phyloP scores from a whole-genome alignment of 2,888 invertebrate genomes.

The Abrostola triplasia region DNA sequence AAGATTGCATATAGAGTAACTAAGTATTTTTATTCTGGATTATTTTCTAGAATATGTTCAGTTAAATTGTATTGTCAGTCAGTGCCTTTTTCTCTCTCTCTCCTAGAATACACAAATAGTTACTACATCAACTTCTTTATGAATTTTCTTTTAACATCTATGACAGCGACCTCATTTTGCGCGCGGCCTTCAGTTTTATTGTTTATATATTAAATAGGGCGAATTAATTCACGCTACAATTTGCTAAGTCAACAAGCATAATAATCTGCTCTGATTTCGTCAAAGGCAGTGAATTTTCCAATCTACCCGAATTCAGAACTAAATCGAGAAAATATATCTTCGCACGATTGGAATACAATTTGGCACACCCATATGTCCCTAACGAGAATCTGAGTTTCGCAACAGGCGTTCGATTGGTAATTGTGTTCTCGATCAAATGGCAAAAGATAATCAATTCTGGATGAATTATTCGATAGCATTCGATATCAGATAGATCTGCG shows the following conservation, averaged over 20 bases:
- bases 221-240: background rate
- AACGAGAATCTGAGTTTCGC: slow-evolving; percentile 2
- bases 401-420: slow-evolving; percentile 20
- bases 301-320: background rate
- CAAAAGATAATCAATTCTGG: slow-evolving; percentile 51
- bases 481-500: slow-evolving; percentile 25
- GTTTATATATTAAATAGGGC: too few relatives aligned
- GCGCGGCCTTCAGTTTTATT: too few relatives aligned
- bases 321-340: slow-evolving; percentile 7
- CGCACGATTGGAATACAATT: slow-evolving; percentile 11
- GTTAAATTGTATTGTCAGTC: too few relatives aligned
- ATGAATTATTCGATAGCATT: slow-evolving; percentile 51
- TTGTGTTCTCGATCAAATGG: slow-evolving; percentile 32
- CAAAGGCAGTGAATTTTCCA: background rate
- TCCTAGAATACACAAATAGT: too few relatives aligned
- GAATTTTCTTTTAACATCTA: too few relatives aligned
- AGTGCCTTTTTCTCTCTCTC: too few relatives aligned
- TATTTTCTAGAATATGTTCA: too few relatives aligned
- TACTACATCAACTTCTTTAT: too few relatives aligned
- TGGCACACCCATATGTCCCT: slow-evolving; percentile 4
- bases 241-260: background rate
- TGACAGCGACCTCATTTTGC: too few relatives aligned
- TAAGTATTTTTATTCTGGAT: too few relatives aligned
- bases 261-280: background rate
- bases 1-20: too few relatives aligned